Evolutionary conservation across 2,113 vertebrate species (phyloP), one percentile per base, ranked within the genome.

Genomic region (Gallinago jamesoni): DNA sequence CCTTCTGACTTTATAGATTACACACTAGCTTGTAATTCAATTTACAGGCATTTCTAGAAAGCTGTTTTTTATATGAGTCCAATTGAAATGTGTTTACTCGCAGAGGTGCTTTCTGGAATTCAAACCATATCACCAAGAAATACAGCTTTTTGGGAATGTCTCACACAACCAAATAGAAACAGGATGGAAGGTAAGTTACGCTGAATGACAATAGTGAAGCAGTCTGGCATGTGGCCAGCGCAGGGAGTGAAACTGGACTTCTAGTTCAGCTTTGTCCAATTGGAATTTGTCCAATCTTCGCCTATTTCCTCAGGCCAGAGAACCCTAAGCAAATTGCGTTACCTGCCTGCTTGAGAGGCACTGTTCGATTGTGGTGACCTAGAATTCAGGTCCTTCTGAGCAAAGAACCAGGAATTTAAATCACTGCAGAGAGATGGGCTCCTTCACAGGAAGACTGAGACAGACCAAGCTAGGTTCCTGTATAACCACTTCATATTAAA

Each of bases 211-310:
- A 24, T 1, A 57, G 22, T 14, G 16, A 87, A 55, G 31, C 19
- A 66, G 19, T 2, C 27, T 55, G 37, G 7, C 5, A 59, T 10
- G 7, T 0, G 0, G 33, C 15, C 63, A 47, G 31, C 15, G 6
- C 12, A 39, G 16, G 35, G 13, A 50, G 3, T 52, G 23, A 84
- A 81, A 56, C 10, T 16, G 43, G n/a, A 35, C 33, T 89, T 60
- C 35, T 56, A 50, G 28, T 25, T 80, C 53, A 86, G 20, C 15
- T 81, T 78, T 41, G 67, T 37, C 35, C 27, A 62, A 4, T 15
- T 73, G 39, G 10, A 60, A 57, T 9, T 69, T 77, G 6, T 62
- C 27, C 15, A 17, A 35, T 10, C 2, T 74, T 70, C 59, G 8
- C 7, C 30, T 37, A 1, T n/a, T 78, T 55, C 52, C 33, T 79